These are phyloP conservation scores for Drosophila colorata DNA, from an alignment of 2,888 invertebrate species.

Conservation along the genomic window DNA sequence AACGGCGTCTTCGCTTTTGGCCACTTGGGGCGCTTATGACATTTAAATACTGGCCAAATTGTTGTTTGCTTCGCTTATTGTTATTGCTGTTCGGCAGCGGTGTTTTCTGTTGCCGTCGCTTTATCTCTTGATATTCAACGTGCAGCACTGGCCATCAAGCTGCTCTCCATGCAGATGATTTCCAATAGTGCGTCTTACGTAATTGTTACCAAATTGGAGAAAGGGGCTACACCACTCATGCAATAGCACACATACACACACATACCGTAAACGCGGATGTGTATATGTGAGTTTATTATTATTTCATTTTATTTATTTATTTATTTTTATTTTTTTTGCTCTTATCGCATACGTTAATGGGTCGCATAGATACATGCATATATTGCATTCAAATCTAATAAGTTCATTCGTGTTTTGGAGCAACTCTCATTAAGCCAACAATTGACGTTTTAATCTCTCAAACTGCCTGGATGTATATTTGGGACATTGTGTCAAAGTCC, in stretches of 20 bases:
- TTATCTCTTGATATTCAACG: constrained; percentile 45
- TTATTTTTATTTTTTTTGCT: no score
- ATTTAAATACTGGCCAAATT: constrained; percentile 37
- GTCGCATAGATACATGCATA: no score
- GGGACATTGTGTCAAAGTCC: no score
- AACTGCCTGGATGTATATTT: no score
- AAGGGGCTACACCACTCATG: constrained; percentile 16
- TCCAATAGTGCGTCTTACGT: constrained; percentile 17
- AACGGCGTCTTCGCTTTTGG: constrained; percentile 22
- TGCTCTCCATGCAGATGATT: constrained; percentile 12
- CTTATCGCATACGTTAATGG: no score
- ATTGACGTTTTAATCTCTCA: no score
- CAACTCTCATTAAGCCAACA: no score
- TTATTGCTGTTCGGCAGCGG: constrained; percentile 7
- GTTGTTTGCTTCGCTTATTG: constrained; percentile 22
- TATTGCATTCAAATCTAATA: no score
- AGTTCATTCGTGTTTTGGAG: no score
- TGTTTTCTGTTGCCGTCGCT: neutral
- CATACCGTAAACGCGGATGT: neutral
- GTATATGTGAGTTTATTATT: neutral
- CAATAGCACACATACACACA: neutral
- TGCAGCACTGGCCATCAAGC: constrained; percentile 37
- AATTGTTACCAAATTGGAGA: constrained; percentile 27
- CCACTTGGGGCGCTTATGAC: constrained; percentile 30
- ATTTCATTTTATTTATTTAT: no score